These are phyloP conservation scores for Zapornia atra DNA, from an alignment of 2,113 vertebrate genomes.

Conservation along the genomic window DNA sequence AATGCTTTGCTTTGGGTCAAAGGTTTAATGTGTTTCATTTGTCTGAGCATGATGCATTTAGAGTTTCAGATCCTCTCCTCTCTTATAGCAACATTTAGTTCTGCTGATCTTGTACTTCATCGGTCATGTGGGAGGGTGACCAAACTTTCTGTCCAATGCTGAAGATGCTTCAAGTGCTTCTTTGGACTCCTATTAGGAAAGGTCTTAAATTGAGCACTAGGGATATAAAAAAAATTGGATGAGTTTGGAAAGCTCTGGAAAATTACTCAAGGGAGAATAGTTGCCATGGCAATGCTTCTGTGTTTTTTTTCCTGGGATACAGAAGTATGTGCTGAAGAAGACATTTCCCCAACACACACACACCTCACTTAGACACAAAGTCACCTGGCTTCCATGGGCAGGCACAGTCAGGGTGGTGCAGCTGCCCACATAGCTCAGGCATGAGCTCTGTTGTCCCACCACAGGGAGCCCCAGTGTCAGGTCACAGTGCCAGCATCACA, in stretches of 20 bases:
- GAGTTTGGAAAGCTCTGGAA: neutral
- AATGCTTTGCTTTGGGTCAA: neutral
- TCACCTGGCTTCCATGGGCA: neutral
- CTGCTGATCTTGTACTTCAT: neutral
- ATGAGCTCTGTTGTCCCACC: neutral
- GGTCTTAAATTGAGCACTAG: neutral
- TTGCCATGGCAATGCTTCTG: conserved; percentile 12
- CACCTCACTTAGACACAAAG: neutral
- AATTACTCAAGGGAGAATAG: neutral
- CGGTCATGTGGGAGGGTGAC: neutral
- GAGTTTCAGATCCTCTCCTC: neutral
- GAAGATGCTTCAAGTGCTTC: neutral
- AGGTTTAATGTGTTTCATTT: conserved; percentile 12
- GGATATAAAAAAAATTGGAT: neutral
- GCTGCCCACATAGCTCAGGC: neutral
- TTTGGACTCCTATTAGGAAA: conserved; percentile 7
- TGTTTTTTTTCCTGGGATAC: neutral
- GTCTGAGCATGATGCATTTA: neutral
- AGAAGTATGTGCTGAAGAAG: neutral
- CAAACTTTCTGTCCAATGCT: neutral
- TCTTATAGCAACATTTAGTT: neutral
- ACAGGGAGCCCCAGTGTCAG: neutral
- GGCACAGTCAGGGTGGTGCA: rapidly evolving
- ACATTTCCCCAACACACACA: neutral
- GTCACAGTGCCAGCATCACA: neutral